A percentile compares a stretch with the other conserved stretches of the same genome.
Conservation (phyloP, 2,797 vertebrate genomes). For the Smutsia gigantea region DNA sequence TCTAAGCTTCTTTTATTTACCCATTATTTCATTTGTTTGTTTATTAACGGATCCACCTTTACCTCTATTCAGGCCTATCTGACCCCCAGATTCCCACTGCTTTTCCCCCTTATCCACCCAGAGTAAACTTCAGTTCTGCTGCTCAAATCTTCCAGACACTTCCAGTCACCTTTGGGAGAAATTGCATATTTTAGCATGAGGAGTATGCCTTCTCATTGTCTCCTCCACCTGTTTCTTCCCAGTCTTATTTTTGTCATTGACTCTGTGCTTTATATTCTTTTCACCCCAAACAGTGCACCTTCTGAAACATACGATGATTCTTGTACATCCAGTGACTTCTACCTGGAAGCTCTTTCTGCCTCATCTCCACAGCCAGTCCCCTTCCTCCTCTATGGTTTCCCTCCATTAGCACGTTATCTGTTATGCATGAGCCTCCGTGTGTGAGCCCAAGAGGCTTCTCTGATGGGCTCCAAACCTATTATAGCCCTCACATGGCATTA, state of each 20-base stretch:
- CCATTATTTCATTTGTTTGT: neutral
- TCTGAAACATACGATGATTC: neutral
- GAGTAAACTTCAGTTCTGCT: neutral
- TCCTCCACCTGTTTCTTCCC: neutral
- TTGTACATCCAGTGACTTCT: neutral
- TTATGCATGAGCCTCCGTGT: neutral
- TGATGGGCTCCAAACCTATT: neutral
- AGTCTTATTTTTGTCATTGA: neutral
- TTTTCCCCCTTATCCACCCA: neutral
- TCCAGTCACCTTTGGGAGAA: neutral
- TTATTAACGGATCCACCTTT: neutral
- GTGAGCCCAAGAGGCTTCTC: neutral
- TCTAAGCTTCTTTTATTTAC: neutral
- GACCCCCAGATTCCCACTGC: neutral
- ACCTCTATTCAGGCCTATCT: neutral
- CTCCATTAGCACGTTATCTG: no score
- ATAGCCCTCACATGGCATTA: neutral
- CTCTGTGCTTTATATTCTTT: neutral
- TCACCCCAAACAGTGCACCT: neutral
- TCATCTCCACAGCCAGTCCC: neutral
- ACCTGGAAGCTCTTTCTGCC: neutral
- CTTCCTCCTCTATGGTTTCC: neutral
- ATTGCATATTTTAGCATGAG: neutral
- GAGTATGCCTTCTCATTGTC: neutral
- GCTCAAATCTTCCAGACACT: neutral